Evolutionary conservation across 2,113 vertebrate species (phyloP), one percentile per base, ranked within the genome.

Genomic region (Polypterus senegalus): DNA sequence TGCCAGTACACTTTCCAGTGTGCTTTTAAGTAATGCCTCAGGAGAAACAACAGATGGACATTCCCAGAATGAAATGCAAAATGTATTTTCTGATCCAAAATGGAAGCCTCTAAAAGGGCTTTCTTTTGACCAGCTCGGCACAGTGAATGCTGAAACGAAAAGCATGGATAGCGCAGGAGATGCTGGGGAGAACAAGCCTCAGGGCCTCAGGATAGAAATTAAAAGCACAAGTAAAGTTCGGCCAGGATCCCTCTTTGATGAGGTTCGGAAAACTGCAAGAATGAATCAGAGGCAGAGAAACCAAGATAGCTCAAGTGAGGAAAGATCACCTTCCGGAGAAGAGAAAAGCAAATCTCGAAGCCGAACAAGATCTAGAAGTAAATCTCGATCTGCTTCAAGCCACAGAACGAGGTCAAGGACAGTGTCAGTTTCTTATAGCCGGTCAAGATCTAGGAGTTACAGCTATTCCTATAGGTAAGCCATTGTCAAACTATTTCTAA

Each of bases 221-320:
- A 98, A 97, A 75, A 94, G 89, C 56, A 93, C 90, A 71, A 97
- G 83, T 71, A 84, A 89, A 62, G 92, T 98, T 2, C 86, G 92
- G 4, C 96, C 96, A 0, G 96, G 96, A 1, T 98, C 96, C 7
- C 84, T 98, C 51, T 98, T 98, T 4, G 94, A 98, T 3, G 96
- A 98, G 69, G 96, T 98, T 1, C 90, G 96, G 2, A 97, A 97
- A 77, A 98, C 96, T 0, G 94, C 92, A 0, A 83, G 94, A 5
- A 82, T 97, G 46, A 97, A 97, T 76, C 91, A 91, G 58, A 86
- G 96, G 69, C 93, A 93, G 0, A 83, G 96, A 67, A 95, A 97
- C 74, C 89, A 87, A 55, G 94, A 98, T 63, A 98, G 91, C 53
- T 97, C 94, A 7, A 96, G 92, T 10, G 96, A 96, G 63, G 96